Evolutionary conservation across 1,140 invertebrate species (phyloP), one percentile per base, ranked within the genome.

Genomic region (Galleria mellonella): DNA sequence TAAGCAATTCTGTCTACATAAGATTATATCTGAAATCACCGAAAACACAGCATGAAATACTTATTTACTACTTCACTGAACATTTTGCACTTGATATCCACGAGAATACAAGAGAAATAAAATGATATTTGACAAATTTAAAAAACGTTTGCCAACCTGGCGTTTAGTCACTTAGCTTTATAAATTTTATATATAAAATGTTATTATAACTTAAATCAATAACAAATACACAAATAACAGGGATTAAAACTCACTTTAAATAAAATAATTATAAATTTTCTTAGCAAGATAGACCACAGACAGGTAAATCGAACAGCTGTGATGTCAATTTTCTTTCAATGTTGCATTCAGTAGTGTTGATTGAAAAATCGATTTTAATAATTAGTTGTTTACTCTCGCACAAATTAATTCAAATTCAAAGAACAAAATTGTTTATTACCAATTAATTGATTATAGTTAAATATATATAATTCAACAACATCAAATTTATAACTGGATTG

Each of bases 281-380:
- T 60, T 69, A 74, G 56, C 50, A 57, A 72, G 63, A 68, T 59
- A 72, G 62, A 81, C 59, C 65, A 82, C 68, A 77, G 56, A 59
- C 59, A 68, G 64, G 62, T 60, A 66, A 79, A 77, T 73, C 72
- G 79, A 83, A 84, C 81, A 84, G 81, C 81, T 82, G 79, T 83
- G 77, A 79, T 83, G 77, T 81, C 77, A 79, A 83, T 74, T n/a
- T n/a, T n/a, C n/a, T n/a, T n/a, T n/a, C n/a, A n/a, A n/a, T n/a
- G n/a, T n/a, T n/a, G n/a, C n/a, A n/a, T n/a, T n/a, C n/a, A n/a
- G n/a, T n/a, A n/a, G n/a, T n/a, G n/a, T n/a, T n/a, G n/a, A n/a
- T n/a, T n/a, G n/a, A n/a, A n/a, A n/a, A n/a, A n/a, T n/a, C n/a
- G n/a, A n/a, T n/a, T n/a, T n/a, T n/a, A n/a, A n/a, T n/a, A n/a